These are phyloP conservation scores for Boloria euphrosyne DNA, from an alignment of 2,888 invertebrate species.

Conservation along the genomic window DNA sequence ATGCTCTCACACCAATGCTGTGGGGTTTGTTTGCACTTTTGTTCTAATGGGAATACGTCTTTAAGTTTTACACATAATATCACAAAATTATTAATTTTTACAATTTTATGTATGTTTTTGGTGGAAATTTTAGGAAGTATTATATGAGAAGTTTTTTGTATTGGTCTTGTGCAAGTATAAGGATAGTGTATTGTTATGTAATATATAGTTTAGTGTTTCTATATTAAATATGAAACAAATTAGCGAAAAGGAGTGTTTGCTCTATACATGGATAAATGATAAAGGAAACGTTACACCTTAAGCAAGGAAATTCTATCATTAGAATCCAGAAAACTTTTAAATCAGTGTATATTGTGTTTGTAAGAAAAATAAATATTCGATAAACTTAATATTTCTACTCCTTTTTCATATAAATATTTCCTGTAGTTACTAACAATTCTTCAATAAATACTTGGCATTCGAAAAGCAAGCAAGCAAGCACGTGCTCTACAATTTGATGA, in stretches of 20 bases:
- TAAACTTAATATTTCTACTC: neutral
- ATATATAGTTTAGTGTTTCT: no score
- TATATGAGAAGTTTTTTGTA: no score
- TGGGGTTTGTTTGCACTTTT: conserved; percentile 20
- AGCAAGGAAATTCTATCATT: no score
- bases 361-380: no score
- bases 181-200: no score
- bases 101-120: neutral
- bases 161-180: no score
- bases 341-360: no score
- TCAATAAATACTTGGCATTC: neutral
- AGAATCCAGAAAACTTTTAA: no score
- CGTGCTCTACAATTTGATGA: conserved; percentile 20
- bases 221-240: no score
- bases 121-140: neutral
- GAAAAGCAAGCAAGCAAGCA: neutral
- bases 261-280: no score
- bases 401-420: neutral
- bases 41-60: conserved; percentile 21
- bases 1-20: conserved; percentile 15
- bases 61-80: conserved; percentile 7
- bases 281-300: no score
- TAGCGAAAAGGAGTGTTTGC: no score
- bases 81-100: conserved; percentile 4
- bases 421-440: neutral